phyloP scores from a whole-genome alignment of 2,888 invertebrate genomes.

The Leptarthrus brevirostris region DNA sequence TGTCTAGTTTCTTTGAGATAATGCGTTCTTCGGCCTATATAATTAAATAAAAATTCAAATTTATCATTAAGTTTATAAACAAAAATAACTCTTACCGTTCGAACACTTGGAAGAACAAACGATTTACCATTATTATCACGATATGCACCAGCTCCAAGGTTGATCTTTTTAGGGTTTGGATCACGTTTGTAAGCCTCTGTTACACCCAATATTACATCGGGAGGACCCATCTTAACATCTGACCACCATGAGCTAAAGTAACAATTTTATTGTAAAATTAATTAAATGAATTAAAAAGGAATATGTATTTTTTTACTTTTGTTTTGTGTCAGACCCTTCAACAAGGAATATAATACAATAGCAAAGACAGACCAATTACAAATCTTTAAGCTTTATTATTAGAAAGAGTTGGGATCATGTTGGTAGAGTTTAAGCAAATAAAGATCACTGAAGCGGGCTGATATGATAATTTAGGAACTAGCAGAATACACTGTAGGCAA shows the following conservation, averaged over 20 bases:
- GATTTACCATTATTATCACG: conserved; percentile 98
- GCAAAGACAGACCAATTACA: too few species aligned
- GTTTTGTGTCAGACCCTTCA: too few species aligned
- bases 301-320: too few species aligned
- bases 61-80: too few species aligned
- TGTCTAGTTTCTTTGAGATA: conserved; percentile 77
- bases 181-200: conserved; percentile 96
- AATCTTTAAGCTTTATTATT: too few species aligned
- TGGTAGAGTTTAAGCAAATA: too few species aligned
- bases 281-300: too few species aligned
- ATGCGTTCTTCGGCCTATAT: conserved; percentile 85
- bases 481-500: too few species aligned
- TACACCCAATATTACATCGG: conserved; percentile 97
- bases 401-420: too few species aligned
- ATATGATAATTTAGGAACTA: neutral
- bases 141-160: conserved; percentile 96
- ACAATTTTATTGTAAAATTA: neutral
- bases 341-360: too few species aligned
- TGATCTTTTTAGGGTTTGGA: conserved; percentile 91
- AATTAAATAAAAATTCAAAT: conserved; percentile 53
- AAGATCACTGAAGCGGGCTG: neutral
- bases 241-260: conserved; percentile 85
- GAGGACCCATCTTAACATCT: conserved; percentile 95
- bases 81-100: conserved; percentile 69
- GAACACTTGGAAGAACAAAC: conserved; percentile 90